Conservation (phyloP, 2,888 invertebrate genomes). For the Pandemis cinnamomeana region DNA sequence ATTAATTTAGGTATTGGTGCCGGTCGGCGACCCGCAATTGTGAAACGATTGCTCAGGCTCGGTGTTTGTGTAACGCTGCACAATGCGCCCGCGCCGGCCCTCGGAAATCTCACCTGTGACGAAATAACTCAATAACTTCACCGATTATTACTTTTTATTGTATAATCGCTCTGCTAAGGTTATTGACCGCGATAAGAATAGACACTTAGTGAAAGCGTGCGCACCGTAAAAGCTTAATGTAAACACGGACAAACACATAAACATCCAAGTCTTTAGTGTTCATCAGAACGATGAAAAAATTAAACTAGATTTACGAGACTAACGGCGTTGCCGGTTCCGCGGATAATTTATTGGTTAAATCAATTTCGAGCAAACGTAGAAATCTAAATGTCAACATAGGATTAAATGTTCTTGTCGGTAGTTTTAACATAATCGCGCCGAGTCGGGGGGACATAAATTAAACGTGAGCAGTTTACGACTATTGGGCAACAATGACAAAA, state of each 20-base stretch:
- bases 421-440: conserved; percentile 35
- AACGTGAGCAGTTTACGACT: conserved; percentile 52
- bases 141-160: conserved; percentile 31
- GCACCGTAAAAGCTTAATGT: conserved; percentile 25
- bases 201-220: conserved; percentile 23
- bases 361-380: conserved; percentile 32
- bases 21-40: conserved; percentile 80
- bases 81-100: conserved; percentile 77
- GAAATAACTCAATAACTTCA: conserved; percentile 54
- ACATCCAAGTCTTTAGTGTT: conserved; percentile 10
- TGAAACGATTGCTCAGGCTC: conserved; percentile 82
- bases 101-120: conserved; percentile 75
- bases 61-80: conserved; percentile 80
- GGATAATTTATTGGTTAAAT: conserved; percentile 30
- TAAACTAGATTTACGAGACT: conserved; percentile 22
- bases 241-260: conserved; percentile 19
- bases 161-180: conserved; percentile 28
- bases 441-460: conserved; percentile 31
- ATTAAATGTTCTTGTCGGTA: conserved; percentile 12
- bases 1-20: conserved; percentile 84
- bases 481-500: conserved; percentile 76
- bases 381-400: conserved; percentile 25
- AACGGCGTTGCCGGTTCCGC: conserved; percentile 19
- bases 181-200: conserved; percentile 35
- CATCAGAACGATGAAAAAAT: conserved; percentile 5